Conservation (phyloP, 1,140 invertebrate genomes). For the Drosophila bocki region DNA sequence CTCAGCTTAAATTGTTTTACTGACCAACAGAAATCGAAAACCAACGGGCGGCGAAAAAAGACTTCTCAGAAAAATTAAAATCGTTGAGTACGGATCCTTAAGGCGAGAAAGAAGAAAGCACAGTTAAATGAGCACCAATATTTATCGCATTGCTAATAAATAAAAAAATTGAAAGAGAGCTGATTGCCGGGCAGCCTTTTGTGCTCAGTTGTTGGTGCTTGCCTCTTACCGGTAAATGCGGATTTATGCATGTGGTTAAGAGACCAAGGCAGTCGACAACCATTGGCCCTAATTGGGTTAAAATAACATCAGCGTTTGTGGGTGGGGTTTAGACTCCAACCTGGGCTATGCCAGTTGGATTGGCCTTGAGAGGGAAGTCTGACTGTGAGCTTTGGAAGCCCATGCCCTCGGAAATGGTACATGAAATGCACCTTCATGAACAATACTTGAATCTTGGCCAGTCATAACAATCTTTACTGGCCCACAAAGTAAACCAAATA, state of each 20-base stretch:
- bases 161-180: conserved; percentile 50
- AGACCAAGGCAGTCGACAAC: conserved; percentile 17
- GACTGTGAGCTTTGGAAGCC: not conserved
- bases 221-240: conserved; percentile 47
- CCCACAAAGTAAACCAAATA: conserved; percentile 2
- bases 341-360: not conserved
- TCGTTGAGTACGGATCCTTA: conserved; percentile 33
- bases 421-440: conserved; percentile 63
- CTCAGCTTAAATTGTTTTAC: conserved; percentile 59
- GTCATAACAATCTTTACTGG: conserved; percentile 1
- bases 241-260: conserved; percentile 66
- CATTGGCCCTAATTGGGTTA: conserved; percentile 59
- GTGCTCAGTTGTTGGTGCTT: conserved; percentile 8
- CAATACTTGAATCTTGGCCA: not conserved
- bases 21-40: conserved; percentile 46
- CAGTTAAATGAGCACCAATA: conserved; percentile 57
- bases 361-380: conserved; percentile 53
- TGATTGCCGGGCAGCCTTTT: conserved; percentile 18
- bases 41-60: conserved; percentile 5
- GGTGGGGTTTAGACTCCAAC: conserved; percentile 2
- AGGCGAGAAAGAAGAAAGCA: conserved; percentile 68
- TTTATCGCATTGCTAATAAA: conserved; percentile 77
- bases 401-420: conserved; percentile 48
- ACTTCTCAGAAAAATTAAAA: conserved; percentile 67
- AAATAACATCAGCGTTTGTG: conserved; percentile 46